Evolutionary conservation across 2,113 vertebrate species (phyloP), one percentile per base, ranked within the genome.

Genomic region (Myiagra hebetior): DNA sequence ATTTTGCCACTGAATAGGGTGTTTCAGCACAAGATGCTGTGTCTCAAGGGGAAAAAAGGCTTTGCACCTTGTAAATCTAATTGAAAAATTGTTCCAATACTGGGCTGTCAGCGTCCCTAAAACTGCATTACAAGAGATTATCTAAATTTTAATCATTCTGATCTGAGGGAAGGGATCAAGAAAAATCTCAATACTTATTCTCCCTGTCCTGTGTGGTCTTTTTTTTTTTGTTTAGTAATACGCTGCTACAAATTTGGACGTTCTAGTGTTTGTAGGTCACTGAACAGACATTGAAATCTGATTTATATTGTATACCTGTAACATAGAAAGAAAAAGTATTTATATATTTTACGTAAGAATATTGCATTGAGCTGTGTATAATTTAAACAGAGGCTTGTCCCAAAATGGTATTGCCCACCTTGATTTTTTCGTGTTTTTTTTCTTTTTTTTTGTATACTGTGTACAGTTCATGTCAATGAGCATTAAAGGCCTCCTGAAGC

Each of bases 301-400:
- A 98, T 99, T 99, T 99, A 99, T 99, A 99, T 99, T 99, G 98
- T 99, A 99, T 98, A 99, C 98, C 98, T 99, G 99, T 99, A 99
- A 98, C 98, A 99, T 99, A 99, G 98, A 98, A 98, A 99, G 98
- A 98, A 98, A 98, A 98, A 98, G 98, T 99, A 99, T 99, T 99
- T 99, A 99, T 99, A 99, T 99, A 99, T 98, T 99, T 99, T 99
- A 99, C 97, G 97, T 98, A 98, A 99, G 98, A 99, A 98, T 99
- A 99, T 98, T 99, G 99, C 99, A 99, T 99, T 98, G 98, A 98
- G 97, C 97, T 98, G 97, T 98, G 98, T 98, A 98, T 98, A 99
- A 98, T 98, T 99, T 98, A 98, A 98, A 98, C 95, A 98, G 94
- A 98, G 96, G 96, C 98, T 98, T 98, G 97, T 98, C 90, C 97